Base-by-base conservation (phyloP, 1,140 invertebrate species). In the Pseudomyrmex dendroicus region DNA sequence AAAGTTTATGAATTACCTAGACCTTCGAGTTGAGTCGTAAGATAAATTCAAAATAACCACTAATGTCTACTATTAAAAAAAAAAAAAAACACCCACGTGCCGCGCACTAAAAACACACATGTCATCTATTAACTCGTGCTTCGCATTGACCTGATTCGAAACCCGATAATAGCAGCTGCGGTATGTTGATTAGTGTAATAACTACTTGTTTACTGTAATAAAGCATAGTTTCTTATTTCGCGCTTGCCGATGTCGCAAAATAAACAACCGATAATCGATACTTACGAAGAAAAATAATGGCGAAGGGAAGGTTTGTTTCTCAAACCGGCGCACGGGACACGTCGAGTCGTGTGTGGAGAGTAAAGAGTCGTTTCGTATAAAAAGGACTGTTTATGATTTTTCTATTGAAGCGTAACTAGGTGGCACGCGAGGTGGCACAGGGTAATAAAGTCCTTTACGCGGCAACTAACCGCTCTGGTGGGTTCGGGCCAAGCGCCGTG, bases 391-490 rank as follows among this genome's bases (percentile, higher is more conserved):
- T 92, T 92, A 92, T 90, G 90, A 92, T 93, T 93, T 93, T 94
- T 92, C 91, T 92, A 93, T 93, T 91, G 92, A 90, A 89, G 90
- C 90, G 89, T 93, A 94, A 93, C 90, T 91, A 92, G 91, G 89
- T 92, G 91, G 89, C 91, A 90, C 90, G 91, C 89, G 86, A 90
- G 85, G 74, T 89, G 83, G 88, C 84, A 90, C 87, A 35, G 83
- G 86, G 91, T 92, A 92, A 93, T 94, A 93, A 94, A 94, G 91
- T 89, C 87, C 90, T 94, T 94, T 94, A 94, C 92, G 92, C 89
- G 88, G 89, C 91, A 91, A 92, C 92, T 92, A 93, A 93, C 91
- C 90, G 87, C 89, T 83, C 84, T 78, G 83, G 22, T 44, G 66
- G 59, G 63, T 87, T 83, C 85, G 72, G 74, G 77, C 48, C 77